Evolutionary conservation across 2,113 vertebrate genomes (phyloP).

Genomic region (Cynocephalus volans): DNA sequence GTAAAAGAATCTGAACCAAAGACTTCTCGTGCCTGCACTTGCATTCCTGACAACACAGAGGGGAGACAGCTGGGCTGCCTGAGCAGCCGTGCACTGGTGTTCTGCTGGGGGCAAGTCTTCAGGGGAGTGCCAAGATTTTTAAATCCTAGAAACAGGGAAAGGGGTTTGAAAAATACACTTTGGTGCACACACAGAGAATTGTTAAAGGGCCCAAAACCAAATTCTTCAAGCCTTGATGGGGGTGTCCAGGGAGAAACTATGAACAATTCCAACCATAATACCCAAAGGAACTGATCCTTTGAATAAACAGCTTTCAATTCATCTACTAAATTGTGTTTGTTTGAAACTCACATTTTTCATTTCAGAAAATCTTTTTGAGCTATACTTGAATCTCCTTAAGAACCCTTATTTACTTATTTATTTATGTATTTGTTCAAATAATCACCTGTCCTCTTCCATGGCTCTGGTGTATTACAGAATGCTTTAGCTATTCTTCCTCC

Average conservation of each 20-base stretch:
- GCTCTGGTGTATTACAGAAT: background rate
- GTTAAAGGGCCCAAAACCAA: background rate
- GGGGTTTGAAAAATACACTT: background rate
- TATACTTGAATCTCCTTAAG: background rate
- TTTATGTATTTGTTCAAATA: background rate
- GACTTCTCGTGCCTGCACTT: too few relatives aligned
- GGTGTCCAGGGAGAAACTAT: background rate
- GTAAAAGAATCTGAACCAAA: background rate
- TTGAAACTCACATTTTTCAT: conserved; percentile 24
- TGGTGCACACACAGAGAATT: background rate
- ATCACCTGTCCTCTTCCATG: background rate
- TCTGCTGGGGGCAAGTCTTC: background rate
- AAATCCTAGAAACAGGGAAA: background rate
- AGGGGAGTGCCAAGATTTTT: background rate
- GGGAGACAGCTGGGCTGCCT: background rate
- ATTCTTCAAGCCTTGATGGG: background rate
- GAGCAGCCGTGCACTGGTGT: accelerated
- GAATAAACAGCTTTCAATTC: background rate
- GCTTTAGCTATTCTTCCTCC: background rate
- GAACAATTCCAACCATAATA: conserved; percentile 27
- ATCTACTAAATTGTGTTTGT: background rate
- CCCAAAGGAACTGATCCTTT: background rate
- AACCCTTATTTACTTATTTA: background rate
- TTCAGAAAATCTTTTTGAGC: background rate
- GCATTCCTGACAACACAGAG: background rate